Evolutionary conservation across 2,113 vertebrate genomes (phyloP).

Genomic region (Oostethus manadensis): DNA sequence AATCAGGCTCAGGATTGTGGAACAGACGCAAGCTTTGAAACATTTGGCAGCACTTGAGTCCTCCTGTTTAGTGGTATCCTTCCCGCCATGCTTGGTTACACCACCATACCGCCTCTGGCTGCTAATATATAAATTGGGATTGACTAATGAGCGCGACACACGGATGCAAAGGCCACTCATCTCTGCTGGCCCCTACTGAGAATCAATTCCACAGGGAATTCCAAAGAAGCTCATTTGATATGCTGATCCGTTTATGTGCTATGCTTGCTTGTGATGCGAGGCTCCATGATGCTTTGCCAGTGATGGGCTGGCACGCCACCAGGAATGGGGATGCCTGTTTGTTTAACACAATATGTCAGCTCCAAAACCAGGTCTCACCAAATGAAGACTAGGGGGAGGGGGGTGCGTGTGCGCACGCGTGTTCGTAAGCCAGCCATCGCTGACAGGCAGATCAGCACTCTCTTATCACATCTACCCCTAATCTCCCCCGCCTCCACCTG

Average conservation of each 20-base stretch:
- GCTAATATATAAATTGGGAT: conserved; percentile 17
- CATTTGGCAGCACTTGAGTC: not conserved
- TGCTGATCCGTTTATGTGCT: conserved; percentile 36
- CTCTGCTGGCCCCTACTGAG: conserved; percentile 20
- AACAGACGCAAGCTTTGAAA: not conserved
- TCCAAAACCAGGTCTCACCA: conserved; percentile 18
- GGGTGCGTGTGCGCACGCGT: conserved; percentile 25
- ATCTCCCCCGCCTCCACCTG: conserved; percentile 33
- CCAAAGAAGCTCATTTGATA: conserved; percentile 37
- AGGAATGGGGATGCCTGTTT: conserved; percentile 24
- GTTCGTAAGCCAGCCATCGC: conserved; percentile 31
- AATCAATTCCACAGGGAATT: conserved; percentile 31
- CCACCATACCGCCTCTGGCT: conserved; percentile 8
- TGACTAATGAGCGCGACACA: conserved; percentile 35
- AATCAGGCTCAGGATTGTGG: not conserved
- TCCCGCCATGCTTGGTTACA: conserved; percentile 6
- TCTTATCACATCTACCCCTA: conserved; percentile 55
- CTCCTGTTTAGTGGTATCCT: conserved; percentile 4
- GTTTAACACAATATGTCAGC: conserved; percentile 29
- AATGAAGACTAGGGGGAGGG: conserved; percentile 11
- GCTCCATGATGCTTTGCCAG: conserved; percentile 20
- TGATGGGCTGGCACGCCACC: conserved; percentile 16
- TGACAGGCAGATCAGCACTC: conserved; percentile 60
- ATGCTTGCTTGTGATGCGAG: conserved; percentile 1
- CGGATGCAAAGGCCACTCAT: conserved; percentile 26